A percentile compares a stretch with the other conserved stretches of the same genome.
These are phyloP conservation scores for Smutsia gigantea DNA, from an alignment of 2,797 vertebrate genomes.

Conservation along the genomic window DNA sequence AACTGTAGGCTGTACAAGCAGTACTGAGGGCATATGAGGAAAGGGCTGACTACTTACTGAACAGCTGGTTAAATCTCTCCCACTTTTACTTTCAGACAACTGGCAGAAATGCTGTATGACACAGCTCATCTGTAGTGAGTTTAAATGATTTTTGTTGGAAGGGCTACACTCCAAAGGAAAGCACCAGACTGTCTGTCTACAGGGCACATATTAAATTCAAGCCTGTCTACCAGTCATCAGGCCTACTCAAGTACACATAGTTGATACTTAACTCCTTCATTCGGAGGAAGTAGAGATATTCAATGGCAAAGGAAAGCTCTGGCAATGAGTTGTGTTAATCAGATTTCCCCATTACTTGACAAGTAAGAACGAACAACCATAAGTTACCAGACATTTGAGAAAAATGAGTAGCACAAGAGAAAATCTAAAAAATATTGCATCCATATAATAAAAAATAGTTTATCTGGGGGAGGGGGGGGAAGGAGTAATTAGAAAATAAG, in stretches of 20 bases:
- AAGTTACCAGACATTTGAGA: neutral
- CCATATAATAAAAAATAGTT: neutral
- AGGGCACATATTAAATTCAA: neutral
- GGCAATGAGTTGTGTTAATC: neutral
- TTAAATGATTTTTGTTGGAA: neutral
- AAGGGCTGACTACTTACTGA: neutral
- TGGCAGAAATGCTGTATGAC: neutral
- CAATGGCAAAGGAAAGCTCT: neutral
- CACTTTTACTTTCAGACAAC: neutral
- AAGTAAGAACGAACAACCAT: neutral
- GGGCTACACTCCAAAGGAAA: neutral
- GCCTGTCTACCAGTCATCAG: neutral
- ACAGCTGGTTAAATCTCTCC: neutral
- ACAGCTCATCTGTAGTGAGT: neutral
- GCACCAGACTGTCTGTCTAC: neutral
- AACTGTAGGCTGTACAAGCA: neutral
- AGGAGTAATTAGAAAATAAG: neutral
- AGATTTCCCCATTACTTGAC: neutral
- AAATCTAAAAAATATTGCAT: neutral
- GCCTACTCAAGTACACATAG: neutral
- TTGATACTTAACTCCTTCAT: neutral
- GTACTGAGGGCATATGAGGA: neutral
- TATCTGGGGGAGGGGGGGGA: accelerated
- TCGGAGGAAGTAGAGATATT: neutral
- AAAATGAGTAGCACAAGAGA: slow-evolving; percentile 24